Conservation (phyloP, 2,888 invertebrate genomes). For the Plebejus argus region DNA sequence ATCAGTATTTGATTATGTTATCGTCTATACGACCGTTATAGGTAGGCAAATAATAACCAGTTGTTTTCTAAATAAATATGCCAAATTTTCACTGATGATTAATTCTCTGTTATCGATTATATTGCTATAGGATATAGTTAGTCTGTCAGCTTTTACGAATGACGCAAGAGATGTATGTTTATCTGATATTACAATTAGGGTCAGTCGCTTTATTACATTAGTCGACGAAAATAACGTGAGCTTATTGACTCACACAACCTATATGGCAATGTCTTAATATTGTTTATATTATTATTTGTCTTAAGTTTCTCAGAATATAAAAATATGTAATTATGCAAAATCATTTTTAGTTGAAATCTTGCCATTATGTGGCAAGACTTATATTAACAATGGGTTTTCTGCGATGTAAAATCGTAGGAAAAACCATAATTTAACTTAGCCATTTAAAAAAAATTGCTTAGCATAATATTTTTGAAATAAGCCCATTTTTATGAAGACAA, state of each 20-base stretch:
- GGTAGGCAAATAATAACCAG: not conserved
- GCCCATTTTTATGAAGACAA: not conserved
- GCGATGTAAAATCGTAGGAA: too few species aligned
- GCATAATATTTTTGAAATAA: too few species aligned
- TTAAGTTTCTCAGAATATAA: not conserved
- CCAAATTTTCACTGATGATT: not conserved
- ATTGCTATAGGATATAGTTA: not conserved
- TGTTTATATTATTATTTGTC: not conserved
- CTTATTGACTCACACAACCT: not conserved
- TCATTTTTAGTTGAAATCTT: too few species aligned
- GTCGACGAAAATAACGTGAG: conserved; percentile 14
- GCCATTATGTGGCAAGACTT: not conserved
- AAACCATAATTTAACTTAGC: too few species aligned
- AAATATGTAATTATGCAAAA: too few species aligned
- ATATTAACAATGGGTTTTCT: too few species aligned
- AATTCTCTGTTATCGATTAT: not conserved
- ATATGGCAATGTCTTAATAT: not conserved
- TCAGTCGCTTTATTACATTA: conserved; percentile 25
- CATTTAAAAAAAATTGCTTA: too few species aligned
- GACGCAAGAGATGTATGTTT: conserved; percentile 28
- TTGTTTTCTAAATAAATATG: not conserved
- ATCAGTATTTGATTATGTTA: not conserved
- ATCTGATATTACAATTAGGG: conserved; percentile 23
- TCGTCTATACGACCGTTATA: not conserved
- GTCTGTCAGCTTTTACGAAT: conserved; percentile 4